These are phyloP conservation scores for Thryonomys swinderianus DNA, from an alignment of 2,113 vertebrate species.

Conservation along the genomic window DNA sequence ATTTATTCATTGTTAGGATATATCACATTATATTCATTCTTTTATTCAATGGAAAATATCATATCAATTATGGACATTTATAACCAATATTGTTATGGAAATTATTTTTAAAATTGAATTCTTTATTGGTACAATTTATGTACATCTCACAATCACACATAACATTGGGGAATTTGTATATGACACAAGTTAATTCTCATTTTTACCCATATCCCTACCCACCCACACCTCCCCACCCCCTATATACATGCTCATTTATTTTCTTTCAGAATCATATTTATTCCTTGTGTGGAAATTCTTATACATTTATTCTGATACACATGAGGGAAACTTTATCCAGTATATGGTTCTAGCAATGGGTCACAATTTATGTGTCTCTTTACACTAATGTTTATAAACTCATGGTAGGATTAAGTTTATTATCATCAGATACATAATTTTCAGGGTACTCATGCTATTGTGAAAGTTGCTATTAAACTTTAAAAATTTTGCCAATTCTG, in stretches of 20 bases:
- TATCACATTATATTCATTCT: background rate
- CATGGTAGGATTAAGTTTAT: background rate
- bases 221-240: too few relatives aligned
- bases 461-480: background rate
- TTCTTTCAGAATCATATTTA: too few relatives aligned
- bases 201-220: too few relatives aligned
- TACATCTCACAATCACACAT: too few relatives aligned
- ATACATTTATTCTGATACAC: background rate
- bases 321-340: background rate
- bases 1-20: background rate
- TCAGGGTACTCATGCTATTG: background rate
- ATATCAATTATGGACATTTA: background rate
- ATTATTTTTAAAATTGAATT: too few relatives aligned
- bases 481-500: background rate
- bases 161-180: too few relatives aligned
- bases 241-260: too few relatives aligned
- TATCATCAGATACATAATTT: background rate
- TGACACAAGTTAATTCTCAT: too few relatives aligned
- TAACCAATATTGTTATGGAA: background rate
- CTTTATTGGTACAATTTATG: too few relatives aligned
- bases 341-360: background rate
- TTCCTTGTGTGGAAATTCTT: too few relatives aligned
- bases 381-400: background rate
- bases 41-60: background rate
- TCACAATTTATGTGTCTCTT: background rate